These are phyloP conservation scores for Oophaga pumilio DNA, from an alignment of 2,113 vertebrate genomes.

Conservation along the genomic window DNA sequence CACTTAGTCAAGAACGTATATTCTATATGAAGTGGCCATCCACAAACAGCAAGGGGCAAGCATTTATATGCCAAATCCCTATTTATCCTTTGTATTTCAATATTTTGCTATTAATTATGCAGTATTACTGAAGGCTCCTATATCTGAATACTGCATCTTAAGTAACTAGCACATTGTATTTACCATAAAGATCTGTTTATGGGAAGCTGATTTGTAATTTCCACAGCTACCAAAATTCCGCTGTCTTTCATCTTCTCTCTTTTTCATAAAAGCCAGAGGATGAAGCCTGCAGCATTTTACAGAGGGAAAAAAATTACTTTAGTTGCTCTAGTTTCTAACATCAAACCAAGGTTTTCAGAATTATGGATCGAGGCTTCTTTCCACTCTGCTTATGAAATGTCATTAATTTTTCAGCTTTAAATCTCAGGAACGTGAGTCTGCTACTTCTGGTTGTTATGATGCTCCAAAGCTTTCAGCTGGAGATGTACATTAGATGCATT, in stretches of 20 bases:
- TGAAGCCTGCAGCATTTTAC: conserved; percentile 64
- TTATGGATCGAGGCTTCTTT: conserved; percentile 62
- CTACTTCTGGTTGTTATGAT: conserved; percentile 48
- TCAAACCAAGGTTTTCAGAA: conserved; percentile 63
- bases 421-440: conserved; percentile 60
- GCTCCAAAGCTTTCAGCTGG: conserved; percentile 45
- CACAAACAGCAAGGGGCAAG: not conserved
- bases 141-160: conserved; percentile 50
- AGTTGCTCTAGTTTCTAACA: conserved; percentile 68
- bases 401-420: conserved; percentile 65
- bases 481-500: conserved; percentile 54
- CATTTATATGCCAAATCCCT: not conserved
- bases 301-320: conserved; percentile 61
- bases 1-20: not conserved
- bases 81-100: not conserved
- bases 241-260: conserved; percentile 72
- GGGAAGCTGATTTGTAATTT: conserved; percentile 68
- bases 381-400: conserved; percentile 62
- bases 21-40: not conserved
- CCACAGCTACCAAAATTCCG: conserved; percentile 70
- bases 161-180: conserved; percentile 68
- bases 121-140: conserved; percentile 13
- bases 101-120: conserved; percentile 47
- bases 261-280: conserved; percentile 64
- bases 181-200: conserved; percentile 72